Evolutionary conservation across 2,888 invertebrate species (phyloP).

Genomic region (Elmis aenea): DNA sequence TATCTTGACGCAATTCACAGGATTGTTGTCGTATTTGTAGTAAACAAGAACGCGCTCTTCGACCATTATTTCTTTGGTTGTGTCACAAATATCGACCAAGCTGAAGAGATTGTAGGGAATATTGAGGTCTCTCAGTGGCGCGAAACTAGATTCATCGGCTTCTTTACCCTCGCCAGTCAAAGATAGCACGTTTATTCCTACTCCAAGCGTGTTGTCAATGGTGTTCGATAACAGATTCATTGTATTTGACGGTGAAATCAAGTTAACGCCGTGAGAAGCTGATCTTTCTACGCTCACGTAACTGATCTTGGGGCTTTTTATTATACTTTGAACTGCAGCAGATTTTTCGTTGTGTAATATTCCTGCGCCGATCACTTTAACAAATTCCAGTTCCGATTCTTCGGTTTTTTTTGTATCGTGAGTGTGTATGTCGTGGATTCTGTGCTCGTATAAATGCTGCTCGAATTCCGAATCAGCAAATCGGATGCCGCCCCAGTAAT

Average conservation of each 20-base stretch:
- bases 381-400: constrained; percentile 73
- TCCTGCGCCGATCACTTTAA: constrained; percentile 89
- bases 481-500: constrained; percentile 95
- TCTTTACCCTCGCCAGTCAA: constrained; percentile 90
- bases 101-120: constrained; percentile 91
- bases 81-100: constrained; percentile 93
- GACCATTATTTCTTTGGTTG: constrained; percentile 83
- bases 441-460: constrained; percentile 73
- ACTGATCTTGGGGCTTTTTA: constrained; percentile 76
- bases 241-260: constrained; percentile 82
- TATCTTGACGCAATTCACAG: constrained; percentile 96
- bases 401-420: constrained; percentile 64
- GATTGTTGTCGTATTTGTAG: constrained; percentile 94
- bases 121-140: constrained; percentile 73
- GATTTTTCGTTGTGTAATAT: constrained; percentile 93
- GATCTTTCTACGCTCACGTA: constrained; percentile 79
- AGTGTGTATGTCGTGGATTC: constrained; percentile 75
- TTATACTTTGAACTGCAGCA: constrained; percentile 85
- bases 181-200: constrained; percentile 84
- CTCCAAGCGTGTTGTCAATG: constrained; percentile 77
- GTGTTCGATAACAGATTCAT: constrained; percentile 71
- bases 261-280: constrained; percentile 87
- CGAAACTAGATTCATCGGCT: constrained; percentile 82
- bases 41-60: constrained; percentile 88
- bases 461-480: constrained; percentile 89